Evolutionary conservation across 1,140 invertebrate species (phyloP).

Genomic region (Hyles euphorbiae): DNA sequence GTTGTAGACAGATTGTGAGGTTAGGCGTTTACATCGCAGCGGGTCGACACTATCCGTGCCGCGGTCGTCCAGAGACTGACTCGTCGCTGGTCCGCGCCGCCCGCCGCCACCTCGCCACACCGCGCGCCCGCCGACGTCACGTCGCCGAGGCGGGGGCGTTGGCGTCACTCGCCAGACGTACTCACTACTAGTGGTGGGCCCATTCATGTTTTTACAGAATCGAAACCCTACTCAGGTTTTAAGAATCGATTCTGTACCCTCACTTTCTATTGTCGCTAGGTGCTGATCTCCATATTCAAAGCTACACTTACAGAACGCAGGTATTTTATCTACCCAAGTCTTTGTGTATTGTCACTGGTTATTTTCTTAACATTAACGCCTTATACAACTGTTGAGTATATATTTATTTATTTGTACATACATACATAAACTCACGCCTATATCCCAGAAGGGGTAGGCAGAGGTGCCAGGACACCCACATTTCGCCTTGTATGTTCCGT

Average conservation of each 20-base stretch:
- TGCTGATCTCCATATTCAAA: background rate
- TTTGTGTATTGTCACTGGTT: too few species aligned
- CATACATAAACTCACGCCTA: too few species aligned
- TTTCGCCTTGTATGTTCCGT: too few species aligned
- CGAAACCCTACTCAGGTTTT: too few species aligned
- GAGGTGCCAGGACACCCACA: too few species aligned
- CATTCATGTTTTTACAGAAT: too few species aligned
- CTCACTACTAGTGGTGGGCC: conserved; percentile 1
- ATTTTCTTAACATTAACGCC: too few species aligned
- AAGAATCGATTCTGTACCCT: too few species aligned
- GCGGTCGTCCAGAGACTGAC: conserved; percentile 60
- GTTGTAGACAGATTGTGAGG: conserved; percentile 56
- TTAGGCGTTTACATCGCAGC: conserved; percentile 71
- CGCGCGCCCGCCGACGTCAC: conserved; percentile 27
- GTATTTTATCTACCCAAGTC: too few species aligned
- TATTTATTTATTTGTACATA: too few species aligned
- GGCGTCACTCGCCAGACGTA: conserved; percentile 36
- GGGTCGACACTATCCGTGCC: conserved; percentile 63
- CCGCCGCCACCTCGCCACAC: conserved; percentile 28
- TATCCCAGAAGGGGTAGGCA: too few species aligned
- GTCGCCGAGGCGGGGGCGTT: conserved; percentile 40
- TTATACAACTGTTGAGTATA: too few species aligned
- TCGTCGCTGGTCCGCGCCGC: conserved; percentile 12
- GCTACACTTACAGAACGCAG: background rate
- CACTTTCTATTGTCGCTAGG: background rate